Base-by-base conservation (phyloP, 2,888 invertebrate species). In the Lycocerus yunnanus region DNA sequence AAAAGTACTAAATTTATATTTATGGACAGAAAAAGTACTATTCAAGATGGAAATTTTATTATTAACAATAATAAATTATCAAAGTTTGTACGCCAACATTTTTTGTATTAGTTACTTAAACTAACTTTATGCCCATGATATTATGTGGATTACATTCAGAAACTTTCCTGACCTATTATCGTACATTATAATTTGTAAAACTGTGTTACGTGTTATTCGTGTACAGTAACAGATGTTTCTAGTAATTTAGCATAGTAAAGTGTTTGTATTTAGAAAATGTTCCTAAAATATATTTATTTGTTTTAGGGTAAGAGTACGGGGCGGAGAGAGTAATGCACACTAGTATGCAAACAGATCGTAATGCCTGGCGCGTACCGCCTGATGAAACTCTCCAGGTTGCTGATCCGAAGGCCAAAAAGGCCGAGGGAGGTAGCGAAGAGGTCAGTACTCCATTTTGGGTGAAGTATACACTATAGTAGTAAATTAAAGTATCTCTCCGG, bases 331-430 rank as follows among this genome's bases (percentile, higher is more conserved):
- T 91, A 90, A 96, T 95, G 95, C 95, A 95, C 92, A 94, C 94
- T 90, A 95, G 94, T 92, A 93, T 93, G 88, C 92, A 93, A 90
- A 90, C 94, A 88, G 95, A 95, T 91, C 93, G 94, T 89, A 94
- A 94, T 90, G 94, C 95, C 88, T 96, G 96, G 96, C 93, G 95
- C 89, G 91, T 95, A 88, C 95, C 95, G 88, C 95, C 95, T 86
- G 96, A 96, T 90, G 95, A 96, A 90, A 95, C 95, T 83, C 92
- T 96, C 83, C 95, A 95, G 89, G 95, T 96, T 88, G 94, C 93
- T 89, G 95, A 95, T 90, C 93, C 94, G 86, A 93, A 95, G 89
- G 91, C 92, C 88, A 95, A 95, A 88, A 90, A 90, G 87, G 89
- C 89, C 83, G 90, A 91, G 90, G 91, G 91, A 89, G 87, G 88